These are phyloP conservation scores for Tenthredo distinguenda DNA, from an alignment of 2,888 invertebrate species.

Conservation along the genomic window DNA sequence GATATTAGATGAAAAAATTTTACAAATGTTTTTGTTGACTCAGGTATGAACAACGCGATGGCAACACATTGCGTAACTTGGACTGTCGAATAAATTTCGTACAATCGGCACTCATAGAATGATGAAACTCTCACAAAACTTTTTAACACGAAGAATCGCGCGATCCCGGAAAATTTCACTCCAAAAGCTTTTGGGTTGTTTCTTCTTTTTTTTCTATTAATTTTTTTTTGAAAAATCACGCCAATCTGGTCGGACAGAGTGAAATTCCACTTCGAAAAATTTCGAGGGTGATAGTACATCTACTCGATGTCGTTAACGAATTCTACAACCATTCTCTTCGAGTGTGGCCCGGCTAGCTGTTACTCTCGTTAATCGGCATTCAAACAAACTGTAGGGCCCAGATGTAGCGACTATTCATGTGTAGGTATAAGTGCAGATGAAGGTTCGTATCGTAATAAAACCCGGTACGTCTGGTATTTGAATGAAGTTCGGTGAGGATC, in stretches of 20 bases:
- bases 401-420: not conserved
- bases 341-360: not conserved
- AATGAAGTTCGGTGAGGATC: slow-evolving; percentile 19
- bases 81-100: not conserved
- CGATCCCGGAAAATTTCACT: too few relatives aligned
- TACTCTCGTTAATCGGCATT: slow-evolving; percentile 36
- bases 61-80: not conserved
- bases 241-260: too few relatives aligned
- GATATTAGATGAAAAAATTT: not conserved
- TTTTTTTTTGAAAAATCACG: too few relatives aligned
- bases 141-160: too few relatives aligned
- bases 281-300: not conserved
- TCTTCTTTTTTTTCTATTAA: too few relatives aligned
- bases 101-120: too few relatives aligned
- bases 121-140: too few relatives aligned
- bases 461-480: slow-evolving; percentile 24
- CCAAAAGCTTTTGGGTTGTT: too few relatives aligned
- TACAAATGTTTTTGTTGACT: not conserved
- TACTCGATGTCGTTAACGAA: not conserved
- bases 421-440: not conserved
- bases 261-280: not conserved
- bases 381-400: slow-evolving; percentile 13
- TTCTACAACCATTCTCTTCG: not conserved
- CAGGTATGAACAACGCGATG: not conserved
- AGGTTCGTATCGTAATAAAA: not conserved